A percentile compares a stretch with the other conserved stretches of the same genome.
Conservation (phyloP, 2,113 vertebrate species). For the Sarotherodon lohbergeri region DNA sequence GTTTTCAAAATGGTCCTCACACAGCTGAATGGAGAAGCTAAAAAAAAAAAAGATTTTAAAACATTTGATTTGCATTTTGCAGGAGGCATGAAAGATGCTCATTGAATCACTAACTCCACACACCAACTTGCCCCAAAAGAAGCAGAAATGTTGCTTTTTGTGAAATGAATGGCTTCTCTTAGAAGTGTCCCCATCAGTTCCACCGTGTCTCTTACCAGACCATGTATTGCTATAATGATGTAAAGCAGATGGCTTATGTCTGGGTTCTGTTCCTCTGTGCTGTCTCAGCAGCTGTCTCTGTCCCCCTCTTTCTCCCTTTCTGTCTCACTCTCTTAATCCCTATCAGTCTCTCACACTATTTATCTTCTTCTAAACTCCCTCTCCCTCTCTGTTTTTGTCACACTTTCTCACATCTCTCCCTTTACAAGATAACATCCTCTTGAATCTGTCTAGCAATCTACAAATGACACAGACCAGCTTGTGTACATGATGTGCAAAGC, state of each 20-base stretch:
- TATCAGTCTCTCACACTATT: background rate
- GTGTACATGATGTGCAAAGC: background rate
- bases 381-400: background rate
- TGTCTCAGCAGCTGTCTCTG: conserved; percentile 41
- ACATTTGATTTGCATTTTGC: background rate
- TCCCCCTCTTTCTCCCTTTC: background rate
- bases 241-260: conserved; percentile 56
- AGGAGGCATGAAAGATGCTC: background rate
- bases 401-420: background rate
- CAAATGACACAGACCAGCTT: conserved; percentile 9
- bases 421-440: background rate
- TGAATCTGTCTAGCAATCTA: background rate
- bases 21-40: background rate
- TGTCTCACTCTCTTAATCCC: background rate
- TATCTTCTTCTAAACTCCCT: background rate
- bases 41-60: background rate
- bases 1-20: background rate
- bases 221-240: conserved; percentile 31
- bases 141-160: background rate
- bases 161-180: background rate
- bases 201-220: background rate
- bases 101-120: background rate
- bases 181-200: conserved; percentile 5
- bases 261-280: conserved; percentile 20
- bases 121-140: background rate